A percentile compares a stretch with the other conserved stretches of the same genome.
Conservation (phyloP, 2,888 invertebrate species). For the Allolobophora icterica region DNA sequence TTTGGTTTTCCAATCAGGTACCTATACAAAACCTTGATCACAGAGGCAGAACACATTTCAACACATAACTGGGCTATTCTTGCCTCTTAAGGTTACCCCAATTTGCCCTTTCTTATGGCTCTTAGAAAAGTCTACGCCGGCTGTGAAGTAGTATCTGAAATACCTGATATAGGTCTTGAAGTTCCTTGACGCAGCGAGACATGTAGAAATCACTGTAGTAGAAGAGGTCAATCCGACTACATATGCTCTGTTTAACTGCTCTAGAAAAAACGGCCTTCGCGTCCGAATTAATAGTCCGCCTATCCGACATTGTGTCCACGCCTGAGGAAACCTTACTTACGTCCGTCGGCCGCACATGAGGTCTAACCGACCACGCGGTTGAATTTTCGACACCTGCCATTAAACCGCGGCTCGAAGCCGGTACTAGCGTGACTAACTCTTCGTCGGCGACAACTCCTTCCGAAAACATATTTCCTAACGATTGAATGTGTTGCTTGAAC, state of each 20-base stretch:
- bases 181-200: conserved; percentile 23
- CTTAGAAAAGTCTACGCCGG: no score
- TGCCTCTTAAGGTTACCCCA: not conserved
- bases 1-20: no score
- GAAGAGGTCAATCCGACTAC: conserved; percentile 23
- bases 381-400: not conserved
- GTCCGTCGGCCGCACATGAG: conserved; percentile 23
- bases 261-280: conserved; percentile 20
- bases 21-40: no score
- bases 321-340: not conserved
- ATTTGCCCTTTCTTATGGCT: not conserved
- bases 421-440: not conserved
- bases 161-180: conserved; percentile 21
- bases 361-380: not conserved
- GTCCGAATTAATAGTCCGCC: not conserved
- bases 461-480: not conserved
- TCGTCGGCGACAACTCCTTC: not conserved
- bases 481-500: not conserved
- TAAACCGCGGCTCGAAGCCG: not conserved
- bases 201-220: conserved; percentile 14
- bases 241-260: not conserved
- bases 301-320: not conserved
- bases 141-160: not conserved
- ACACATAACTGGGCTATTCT: no score
- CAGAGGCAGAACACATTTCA: no score